Conservation (phyloP, 2,113 vertebrate species). For the Actinemys pallida region DNA sequence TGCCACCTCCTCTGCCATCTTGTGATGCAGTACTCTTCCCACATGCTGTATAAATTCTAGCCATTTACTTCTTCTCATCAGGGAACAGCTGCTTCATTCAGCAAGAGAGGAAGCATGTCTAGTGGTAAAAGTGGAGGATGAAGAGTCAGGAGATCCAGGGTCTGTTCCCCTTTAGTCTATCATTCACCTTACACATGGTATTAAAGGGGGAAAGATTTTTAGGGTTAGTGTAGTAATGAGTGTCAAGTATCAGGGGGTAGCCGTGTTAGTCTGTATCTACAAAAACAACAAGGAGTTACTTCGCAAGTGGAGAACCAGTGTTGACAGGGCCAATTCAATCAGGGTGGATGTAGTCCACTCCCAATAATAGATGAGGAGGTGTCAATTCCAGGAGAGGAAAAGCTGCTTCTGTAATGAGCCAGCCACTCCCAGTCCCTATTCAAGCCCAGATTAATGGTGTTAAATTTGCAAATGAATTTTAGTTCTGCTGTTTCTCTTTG, state of each 20-base stretch:
- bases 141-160: background rate
- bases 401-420: no score
- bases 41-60: background rate
- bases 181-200: background rate
- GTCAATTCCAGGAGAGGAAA: no score
- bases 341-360: no score
- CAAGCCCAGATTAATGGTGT: no score
- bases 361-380: no score
- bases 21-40: background rate
- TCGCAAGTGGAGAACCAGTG: no score
- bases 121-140: background rate
- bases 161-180: background rate
- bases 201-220: background rate
- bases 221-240: background rate
- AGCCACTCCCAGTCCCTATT: no score
- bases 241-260: background rate
- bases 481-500: no score
- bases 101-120: background rate
- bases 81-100: conserved; percentile 5
- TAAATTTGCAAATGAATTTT: no score
- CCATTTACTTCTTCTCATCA: background rate
- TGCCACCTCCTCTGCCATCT: conserved; percentile 12
- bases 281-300: no score
- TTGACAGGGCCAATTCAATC: no score
- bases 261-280: no score